Evolutionary conservation across 2,113 vertebrate species (phyloP).

Genomic region (Fulica atra): DNA sequence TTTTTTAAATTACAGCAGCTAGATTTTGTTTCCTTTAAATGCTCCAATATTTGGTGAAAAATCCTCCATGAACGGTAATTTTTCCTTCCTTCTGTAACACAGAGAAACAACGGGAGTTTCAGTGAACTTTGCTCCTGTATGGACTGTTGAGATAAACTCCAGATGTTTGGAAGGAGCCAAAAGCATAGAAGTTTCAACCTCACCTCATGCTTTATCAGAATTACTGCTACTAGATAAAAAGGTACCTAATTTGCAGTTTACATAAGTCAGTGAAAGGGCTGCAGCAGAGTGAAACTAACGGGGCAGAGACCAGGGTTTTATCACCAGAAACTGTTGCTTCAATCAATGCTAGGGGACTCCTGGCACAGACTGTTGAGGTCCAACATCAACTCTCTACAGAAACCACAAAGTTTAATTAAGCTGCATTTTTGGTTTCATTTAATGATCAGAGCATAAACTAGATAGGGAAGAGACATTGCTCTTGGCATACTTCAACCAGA

Average conservation of each 20-base stretch:
- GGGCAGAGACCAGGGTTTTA: neutral
- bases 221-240: neutral
- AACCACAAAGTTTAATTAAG: neutral
- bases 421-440: neutral
- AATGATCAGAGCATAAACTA: neutral
- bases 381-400: neutral
- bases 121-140: neutral
- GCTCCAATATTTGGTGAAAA: neutral
- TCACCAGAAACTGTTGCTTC: neutral
- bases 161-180: neutral
- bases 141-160: neutral
- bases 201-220: neutral
- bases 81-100: neutral
- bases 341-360: neutral
- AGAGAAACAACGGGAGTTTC: neutral
- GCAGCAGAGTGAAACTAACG: neutral
- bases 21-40: neutral
- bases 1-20: neutral
- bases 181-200: neutral
- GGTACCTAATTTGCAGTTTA: neutral
- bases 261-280: neutral
- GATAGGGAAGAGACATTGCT: neutral
- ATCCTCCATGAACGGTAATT: neutral
- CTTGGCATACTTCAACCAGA: neutral
- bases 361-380: neutral